Conservation (phyloP, 2,797 vertebrate genomes). For the Gadopsis bispinosus region DNA sequence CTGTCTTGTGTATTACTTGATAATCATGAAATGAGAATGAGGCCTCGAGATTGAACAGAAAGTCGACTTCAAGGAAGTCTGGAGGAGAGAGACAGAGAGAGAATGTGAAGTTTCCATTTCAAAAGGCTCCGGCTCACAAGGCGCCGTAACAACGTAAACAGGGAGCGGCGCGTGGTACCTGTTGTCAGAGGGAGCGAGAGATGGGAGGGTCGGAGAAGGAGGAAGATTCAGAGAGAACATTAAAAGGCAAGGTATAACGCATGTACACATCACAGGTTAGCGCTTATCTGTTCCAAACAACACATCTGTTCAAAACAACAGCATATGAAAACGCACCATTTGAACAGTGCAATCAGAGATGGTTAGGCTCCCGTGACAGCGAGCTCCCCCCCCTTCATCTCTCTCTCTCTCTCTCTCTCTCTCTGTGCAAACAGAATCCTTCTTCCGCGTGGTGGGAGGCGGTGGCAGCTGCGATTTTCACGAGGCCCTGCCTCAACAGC, state of each 20-base stretch:
- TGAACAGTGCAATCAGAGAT: conserved; percentile 85
- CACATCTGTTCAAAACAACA: conserved; percentile 84
- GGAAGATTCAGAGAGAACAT: conserved; percentile 53
- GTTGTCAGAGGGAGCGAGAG: conserved; percentile 50
- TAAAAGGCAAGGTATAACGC: conserved; percentile 71
- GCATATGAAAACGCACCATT: conserved; percentile 75
- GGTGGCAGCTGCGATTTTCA: conserved; percentile 66
- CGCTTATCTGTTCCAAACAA: conserved; percentile 82
- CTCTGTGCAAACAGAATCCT: conserved; percentile 77
- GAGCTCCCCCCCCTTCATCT: conserved; percentile 74
- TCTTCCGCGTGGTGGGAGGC: conserved; percentile 79
- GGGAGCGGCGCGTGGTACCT: conserved; percentile 50
- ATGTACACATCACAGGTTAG: conserved; percentile 68
- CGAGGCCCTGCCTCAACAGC: conserved; percentile 68
- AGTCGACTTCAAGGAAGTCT: conserved; percentile 66
- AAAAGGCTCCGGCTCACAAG: conserved; percentile 68
- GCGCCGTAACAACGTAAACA: conserved; percentile 57
- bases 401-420: conserved; percentile 75
- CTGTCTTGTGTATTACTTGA: conserved; percentile 74
- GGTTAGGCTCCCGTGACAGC: conserved; percentile 83
- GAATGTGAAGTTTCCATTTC: conserved; percentile 72
- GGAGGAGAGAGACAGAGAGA: conserved; percentile 30
- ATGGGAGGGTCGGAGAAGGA: conserved; percentile 12
- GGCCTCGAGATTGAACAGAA: conserved; percentile 63
- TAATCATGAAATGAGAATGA: conserved; percentile 74